Evolutionary conservation across 1,140 invertebrate species (phyloP), one percentile per base, ranked within the genome.

Genomic region (Papilio polytes): DNA sequence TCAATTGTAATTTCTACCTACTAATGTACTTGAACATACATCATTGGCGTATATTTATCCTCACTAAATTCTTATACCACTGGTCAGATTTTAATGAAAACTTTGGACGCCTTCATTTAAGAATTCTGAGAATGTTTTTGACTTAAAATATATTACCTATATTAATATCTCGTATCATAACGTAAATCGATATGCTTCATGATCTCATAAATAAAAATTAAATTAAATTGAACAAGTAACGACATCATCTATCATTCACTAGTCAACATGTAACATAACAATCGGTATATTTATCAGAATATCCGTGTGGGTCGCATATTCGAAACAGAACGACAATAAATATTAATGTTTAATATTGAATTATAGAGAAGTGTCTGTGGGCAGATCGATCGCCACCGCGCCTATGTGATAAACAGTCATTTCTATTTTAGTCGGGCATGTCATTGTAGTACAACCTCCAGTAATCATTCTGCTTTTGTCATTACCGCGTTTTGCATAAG

Each of bases 341-440:
- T 87, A 87, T 89, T 87, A 84, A 87, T 90, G 48, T 78, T 85
- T 66, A 84, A 87, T 90, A 87, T 87, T 87, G 74, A 80, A 86
- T 87, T 86, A 87, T 86, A 80, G 73, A 81, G 80, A 83, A 80
- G n/a, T 51, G 73, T 51, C 78, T 84, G 86, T 91, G 85, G 87
- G 87, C 80, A 53, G 86, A 82, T 48, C 83, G 77, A 83, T 86
- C 83, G 85, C 81, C 81, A 80, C 82, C 74, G 80, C 80, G 82
- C 80, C 80, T 73, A 77, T 85, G 85, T 85, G 81, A 87, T 80
- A 51, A 81, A 81, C 51, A 88, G 88, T 92, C 90, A 92, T 84
- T 18, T 87, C 87, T 93, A 92, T 92, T 90, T 91, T 91, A 87
- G 81, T 86, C 78, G 74, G 77, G 82, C 83, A 84, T 83, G 59